Evolutionary conservation across 2,113 vertebrate species (phyloP).

Genomic region (Blennius ocellaris): DNA sequence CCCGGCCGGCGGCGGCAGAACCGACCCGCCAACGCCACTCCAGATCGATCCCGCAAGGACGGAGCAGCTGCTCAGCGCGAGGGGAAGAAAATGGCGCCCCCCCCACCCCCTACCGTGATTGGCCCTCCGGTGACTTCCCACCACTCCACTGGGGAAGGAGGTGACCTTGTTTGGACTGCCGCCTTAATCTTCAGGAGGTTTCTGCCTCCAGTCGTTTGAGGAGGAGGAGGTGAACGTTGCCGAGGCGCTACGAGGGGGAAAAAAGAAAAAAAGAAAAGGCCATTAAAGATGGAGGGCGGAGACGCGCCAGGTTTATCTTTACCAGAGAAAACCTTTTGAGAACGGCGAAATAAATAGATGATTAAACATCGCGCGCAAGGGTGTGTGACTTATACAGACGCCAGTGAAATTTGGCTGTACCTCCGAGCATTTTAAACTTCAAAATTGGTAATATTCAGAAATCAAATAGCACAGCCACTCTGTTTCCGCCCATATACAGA

Average conservation of each 20-base stretch:
- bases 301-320: neutral
- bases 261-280: too few species aligned
- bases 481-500: too few species aligned
- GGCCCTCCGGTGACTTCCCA: constrained; percentile 68
- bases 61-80: constrained; percentile 55
- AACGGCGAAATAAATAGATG: too few species aligned
- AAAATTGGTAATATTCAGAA: too few species aligned
- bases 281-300: neutral
- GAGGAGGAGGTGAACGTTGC: constrained; percentile 8
- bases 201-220: constrained; percentile 1
- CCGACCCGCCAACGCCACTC: constrained; percentile 65
- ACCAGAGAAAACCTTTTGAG: neutral
- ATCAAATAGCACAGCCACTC: too few species aligned
- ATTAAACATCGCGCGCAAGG: too few species aligned
- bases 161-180: constrained; percentile 66
- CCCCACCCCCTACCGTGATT: too few species aligned
- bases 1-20: constrained; percentile 62
- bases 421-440: too few species aligned
- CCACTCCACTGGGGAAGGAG: constrained; percentile 48
- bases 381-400: too few species aligned
- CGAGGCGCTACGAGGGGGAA: neutral
- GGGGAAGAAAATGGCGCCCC: constrained; percentile 54
- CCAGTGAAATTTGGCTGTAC: too few species aligned
- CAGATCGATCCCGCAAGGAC: constrained; percentile 74
- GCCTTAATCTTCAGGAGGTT: constrained; percentile 14